Conservation (phyloP, 2,797 vertebrate species). For the Falco novaeseelandiae region DNA sequence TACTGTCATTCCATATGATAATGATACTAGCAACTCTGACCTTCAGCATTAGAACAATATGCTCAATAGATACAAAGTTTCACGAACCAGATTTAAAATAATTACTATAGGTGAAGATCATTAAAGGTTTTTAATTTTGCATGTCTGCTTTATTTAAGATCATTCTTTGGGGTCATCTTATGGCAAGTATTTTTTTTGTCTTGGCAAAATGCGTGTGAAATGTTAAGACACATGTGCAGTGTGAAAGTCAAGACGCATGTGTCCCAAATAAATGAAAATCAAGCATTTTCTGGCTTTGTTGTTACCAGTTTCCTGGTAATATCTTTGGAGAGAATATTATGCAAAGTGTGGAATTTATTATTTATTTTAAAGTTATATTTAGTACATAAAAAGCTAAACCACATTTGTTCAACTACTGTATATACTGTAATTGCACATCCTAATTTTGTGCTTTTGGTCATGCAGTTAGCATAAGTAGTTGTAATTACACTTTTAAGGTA, state of each 20-base stretch:
- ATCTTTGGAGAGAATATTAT: background rate
- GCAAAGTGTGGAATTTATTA: background rate
- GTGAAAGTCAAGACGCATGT: background rate
- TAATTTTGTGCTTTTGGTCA: constrained; percentile 63
- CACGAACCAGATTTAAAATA: background rate
- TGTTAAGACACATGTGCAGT: background rate
- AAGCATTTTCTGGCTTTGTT: background rate
- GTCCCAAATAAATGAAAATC: background rate
- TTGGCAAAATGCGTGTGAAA: background rate
- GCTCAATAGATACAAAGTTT: background rate
- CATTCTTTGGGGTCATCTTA: background rate
- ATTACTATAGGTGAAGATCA: background rate
- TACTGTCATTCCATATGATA: background rate
- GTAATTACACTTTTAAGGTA: constrained; percentile 58
- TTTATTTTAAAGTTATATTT: constrained; percentile 6
- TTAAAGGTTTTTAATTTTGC: background rate
- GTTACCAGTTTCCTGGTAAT: background rate
- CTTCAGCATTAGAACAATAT: background rate
- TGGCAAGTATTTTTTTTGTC: rapidly evolving
- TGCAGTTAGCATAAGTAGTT: constrained; percentile 44
- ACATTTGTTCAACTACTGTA: constrained; percentile 10
- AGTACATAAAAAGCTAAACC: constrained; percentile 3
- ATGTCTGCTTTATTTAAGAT: background rate
- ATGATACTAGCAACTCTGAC: background rate
- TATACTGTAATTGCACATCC: constrained; percentile 8